Base-by-base conservation (phyloP, 2,113 vertebrate genomes). In the Sinocyclocheilus rhinocerous region DNA sequence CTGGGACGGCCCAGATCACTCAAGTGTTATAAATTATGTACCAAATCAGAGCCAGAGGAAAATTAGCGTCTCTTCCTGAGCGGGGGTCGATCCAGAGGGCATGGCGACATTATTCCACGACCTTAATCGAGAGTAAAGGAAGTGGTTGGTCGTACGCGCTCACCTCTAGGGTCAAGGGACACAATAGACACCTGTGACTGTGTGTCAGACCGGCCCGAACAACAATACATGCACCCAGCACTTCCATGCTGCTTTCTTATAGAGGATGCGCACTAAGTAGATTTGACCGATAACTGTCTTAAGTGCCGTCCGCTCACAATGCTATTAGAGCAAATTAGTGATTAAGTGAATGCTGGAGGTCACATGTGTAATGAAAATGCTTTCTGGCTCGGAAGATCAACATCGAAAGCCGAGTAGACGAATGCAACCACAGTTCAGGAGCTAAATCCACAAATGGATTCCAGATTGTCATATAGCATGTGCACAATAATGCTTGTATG, bases 261-360 rank as follows among this genome's bases (percentile, higher is more conserved):
- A 76, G 45, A 76, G 26, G 29, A 81, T 59, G 67, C 73, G 29
- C 45, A 29, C 15, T 83, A 83, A 79, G 73, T 91, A 90, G 91
- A 92, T 92, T 91, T 92, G 90, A 92, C 91, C 89, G 85, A 92
- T 94, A 93, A 93, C 91, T 72, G 91, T 90, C 91, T 91, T 93
- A 94, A 94, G 92, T 92, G 92, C 92, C 93, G 89, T 94, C 92
- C 92, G 91, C 93, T 94, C 91, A 77, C 91, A 91, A 91, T 86
- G 89, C 93, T 93, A 93, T 94, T 94, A 93, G 92, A 92, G 92
- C 89, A 94, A 94, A 94, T 93, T 91, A 90, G 92, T 73, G 85
- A 89, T 89, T 89, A 82, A 87, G 77, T 78, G 88, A 78, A 69
- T 11, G n/a, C 29, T 26, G 75, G 26, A 87, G 84, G 84, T 87